phyloP scores from a whole-genome alignment of 2,888 invertebrate genomes.

The Ptycholaimellus sp. region DNA sequence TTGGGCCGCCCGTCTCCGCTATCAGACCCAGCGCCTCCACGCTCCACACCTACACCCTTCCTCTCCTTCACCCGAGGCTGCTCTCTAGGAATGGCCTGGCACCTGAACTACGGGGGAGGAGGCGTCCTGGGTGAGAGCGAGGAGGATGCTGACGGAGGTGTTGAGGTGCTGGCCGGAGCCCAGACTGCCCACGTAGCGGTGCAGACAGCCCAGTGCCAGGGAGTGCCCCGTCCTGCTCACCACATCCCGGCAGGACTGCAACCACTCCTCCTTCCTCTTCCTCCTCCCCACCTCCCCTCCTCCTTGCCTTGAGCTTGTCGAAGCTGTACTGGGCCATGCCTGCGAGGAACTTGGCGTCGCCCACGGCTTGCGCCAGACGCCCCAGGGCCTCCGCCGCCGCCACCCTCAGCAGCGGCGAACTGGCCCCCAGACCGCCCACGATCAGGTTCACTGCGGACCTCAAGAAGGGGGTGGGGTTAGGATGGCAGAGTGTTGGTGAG shows the following conservation, averaged over 20 bases:
- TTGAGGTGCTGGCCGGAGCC: conserved; percentile 78
- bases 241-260: conserved; percentile 62
- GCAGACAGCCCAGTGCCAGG: conserved; percentile 77
- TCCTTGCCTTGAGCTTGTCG: conserved; percentile 41
- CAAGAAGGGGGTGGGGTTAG: no score
- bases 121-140: conserved; percentile 76
- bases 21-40: conserved; percentile 78
- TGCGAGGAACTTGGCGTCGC: conserved; percentile 55
- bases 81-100: not conserved
- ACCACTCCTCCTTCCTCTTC: conserved; percentile 19
- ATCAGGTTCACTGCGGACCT: conserved; percentile 11
- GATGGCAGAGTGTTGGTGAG: no score
- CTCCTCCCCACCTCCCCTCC: no score
- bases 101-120: conserved; percentile 77
- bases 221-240: conserved; percentile 59
- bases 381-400: conserved; percentile 85
- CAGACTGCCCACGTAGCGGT: conserved; percentile 80
- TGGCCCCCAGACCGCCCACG: conserved; percentile 30
- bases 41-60: conserved; percentile 53
- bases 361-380: conserved; percentile 64
- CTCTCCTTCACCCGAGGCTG: not conserved
- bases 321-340: conserved; percentile 69
- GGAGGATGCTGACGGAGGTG: conserved; percentile 71
- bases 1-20: conserved; percentile 90
- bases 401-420: conserved; percentile 51